Percentiles rank a stretch among this genome's conserved stretches.
These are phyloP conservation scores for Acanthoscelides obtectus DNA, from an alignment of 2,888 invertebrate genomes.

Conservation along the genomic window DNA sequence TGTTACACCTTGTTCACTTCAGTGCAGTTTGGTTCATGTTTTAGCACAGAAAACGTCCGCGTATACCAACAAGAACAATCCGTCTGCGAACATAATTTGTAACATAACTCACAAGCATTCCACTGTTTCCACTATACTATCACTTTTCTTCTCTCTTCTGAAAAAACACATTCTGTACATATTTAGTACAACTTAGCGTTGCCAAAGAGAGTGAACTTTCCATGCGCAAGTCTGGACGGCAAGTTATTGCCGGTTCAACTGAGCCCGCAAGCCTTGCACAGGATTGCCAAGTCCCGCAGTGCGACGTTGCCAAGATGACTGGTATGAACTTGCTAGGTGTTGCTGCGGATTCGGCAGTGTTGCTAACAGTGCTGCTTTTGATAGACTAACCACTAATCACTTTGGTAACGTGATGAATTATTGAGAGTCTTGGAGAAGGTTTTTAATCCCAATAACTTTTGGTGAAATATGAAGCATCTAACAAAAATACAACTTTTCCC, in stretches of 20 bases:
- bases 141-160: slow-evolving; percentile 12
- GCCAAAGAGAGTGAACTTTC: slow-evolving; percentile 45
- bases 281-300: slow-evolving; percentile 39
- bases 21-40: background rate
- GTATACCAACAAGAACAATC: background rate
- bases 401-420: too few species aligned
- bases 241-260: slow-evolving; percentile 41
- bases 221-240: slow-evolving; percentile 41
- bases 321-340: background rate
- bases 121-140: slow-evolving; percentile 5
- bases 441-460: too few species aligned
- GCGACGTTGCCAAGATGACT: slow-evolving; percentile 42
- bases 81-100: background rate
- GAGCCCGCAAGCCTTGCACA: slow-evolving; percentile 40
- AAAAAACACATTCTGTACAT: background rate
- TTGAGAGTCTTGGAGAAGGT: too few species aligned
- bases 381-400: background rate
- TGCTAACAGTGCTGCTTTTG: background rate
- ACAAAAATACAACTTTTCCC: too few species aligned
- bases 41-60: background rate
- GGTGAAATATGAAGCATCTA: too few species aligned
- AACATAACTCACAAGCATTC: background rate
- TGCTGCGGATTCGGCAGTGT: background rate
- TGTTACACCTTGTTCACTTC: background rate
- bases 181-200: slow-evolving; percentile 41